Conservation (phyloP, 2,113 vertebrate genomes). For the Sceloporus undulatus region DNA sequence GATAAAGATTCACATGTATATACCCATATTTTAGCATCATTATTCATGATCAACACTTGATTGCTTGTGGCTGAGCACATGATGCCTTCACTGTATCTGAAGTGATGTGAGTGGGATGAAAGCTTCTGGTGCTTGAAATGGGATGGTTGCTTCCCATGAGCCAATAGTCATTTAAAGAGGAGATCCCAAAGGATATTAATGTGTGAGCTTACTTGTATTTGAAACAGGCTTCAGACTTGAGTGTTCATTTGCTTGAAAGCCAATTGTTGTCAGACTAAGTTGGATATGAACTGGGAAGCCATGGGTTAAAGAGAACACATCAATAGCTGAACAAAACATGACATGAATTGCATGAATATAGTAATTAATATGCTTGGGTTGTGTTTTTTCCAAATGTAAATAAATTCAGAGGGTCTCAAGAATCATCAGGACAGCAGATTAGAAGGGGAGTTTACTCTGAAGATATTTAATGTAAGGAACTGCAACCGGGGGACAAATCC, state of each 20-base stretch:
- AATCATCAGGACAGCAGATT: no score
- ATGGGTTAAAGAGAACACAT: background rate
- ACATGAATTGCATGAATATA: background rate
- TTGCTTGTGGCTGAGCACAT: background rate
- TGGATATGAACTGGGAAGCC: background rate
- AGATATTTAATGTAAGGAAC: no score
- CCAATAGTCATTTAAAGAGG: background rate
- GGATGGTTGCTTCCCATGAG: background rate
- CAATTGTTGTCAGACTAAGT: background rate
- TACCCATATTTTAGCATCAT: background rate
- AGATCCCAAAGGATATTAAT: background rate
- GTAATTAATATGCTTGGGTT: background rate
- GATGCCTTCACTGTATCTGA: background rate
- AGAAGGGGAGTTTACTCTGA: no score
- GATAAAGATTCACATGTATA: background rate
- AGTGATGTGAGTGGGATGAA: background rate
- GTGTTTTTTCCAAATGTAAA: background rate
- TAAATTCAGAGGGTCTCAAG: background rate
- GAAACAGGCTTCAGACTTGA: background rate
- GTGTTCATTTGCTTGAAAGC: background rate
- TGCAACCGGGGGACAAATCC: no score
- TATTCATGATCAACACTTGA: background rate
- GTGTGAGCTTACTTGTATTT: background rate
- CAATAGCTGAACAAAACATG: background rate
- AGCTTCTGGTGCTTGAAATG: background rate